Evolutionary conservation across 2,888 invertebrate genomes (phyloP), one percentile per base, ranked within the genome.

Genomic region (Sphecodes monilicornis): DNA sequence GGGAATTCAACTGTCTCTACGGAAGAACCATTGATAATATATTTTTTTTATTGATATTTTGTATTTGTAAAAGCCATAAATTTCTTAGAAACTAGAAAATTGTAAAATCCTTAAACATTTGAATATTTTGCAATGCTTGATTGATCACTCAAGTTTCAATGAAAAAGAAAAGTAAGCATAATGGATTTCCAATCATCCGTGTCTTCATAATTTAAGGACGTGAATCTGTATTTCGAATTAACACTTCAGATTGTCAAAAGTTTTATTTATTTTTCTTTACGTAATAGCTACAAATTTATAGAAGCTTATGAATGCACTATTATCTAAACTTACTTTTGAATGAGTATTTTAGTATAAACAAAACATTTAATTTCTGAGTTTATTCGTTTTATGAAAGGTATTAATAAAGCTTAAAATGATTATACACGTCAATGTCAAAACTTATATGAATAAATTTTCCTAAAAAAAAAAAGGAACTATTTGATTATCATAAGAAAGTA

Each of bases 1-100:
- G 84, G 78, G 78, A 84, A 36, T 70, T 16, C 54, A 74, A 43
- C 43, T 54, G 84, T 84, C 84, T 84, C 84, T 84, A 84, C 84
- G 84, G 84, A 84, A 84, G 69, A 84, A 73, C 84, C 84, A 84
- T 70, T 29, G 29, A 29, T 72, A n/a, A 72, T 36, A 46, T 46
- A 39, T 75, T 54, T 74, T 69, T 10, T 60, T 39, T 22, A 26
- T 83, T 73, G 16, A 26, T 70, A 64, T 32, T 54, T 16, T 71
- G 57, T n/a, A n/a, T n/a, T 66, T 66, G 11, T 29, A 11, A 16
- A 72, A 16, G 22, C 43, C 43, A 32, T 26, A 29, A 29, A n/a
- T 39, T 50, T 36, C 64, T 36, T 29, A 4, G 16, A 43, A 18
- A 54, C 54, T 29, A 2, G 13, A n/a, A 73, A 71, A 54, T 29